Percentiles rank a stretch among this genome's conserved stretches.
phyloP scores from a whole-genome alignment of 2,797 vertebrate genomes.

The Notoglanidium macrostoma region DNA sequence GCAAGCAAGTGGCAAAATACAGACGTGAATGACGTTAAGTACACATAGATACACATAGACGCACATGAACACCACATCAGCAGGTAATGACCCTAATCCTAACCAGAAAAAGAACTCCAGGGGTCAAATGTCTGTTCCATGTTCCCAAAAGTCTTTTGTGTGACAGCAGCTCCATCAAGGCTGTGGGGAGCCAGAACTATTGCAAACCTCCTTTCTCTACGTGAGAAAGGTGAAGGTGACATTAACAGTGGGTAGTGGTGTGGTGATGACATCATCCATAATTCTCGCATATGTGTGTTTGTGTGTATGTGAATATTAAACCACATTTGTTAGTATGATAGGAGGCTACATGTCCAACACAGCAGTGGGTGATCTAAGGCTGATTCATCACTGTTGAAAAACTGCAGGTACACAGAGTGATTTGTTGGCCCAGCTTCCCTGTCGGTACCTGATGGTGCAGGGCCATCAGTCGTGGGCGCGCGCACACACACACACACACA shows the following conservation, averaged over 20 bases:
- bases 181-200: slow-evolving; percentile 13
- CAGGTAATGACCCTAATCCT: slow-evolving; percentile 29
- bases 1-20: slow-evolving; percentile 34
- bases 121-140: not conserved
- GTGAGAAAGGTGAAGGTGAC: slow-evolving; percentile 42
- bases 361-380: slow-evolving; percentile 28
- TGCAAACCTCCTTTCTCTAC: not conserved
- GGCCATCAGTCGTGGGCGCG: slow-evolving; percentile 31
- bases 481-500: slow-evolving; percentile 26
- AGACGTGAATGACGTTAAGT: slow-evolving; percentile 37
- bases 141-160: slow-evolving; percentile 39
- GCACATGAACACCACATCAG: slow-evolving; percentile 15
- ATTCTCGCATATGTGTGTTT: not conserved
- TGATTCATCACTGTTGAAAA: slow-evolving; percentile 42
- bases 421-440: slow-evolving; percentile 45
- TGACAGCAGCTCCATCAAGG: slow-evolving; percentile 33
- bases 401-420: slow-evolving; percentile 47
- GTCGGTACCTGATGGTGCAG: slow-evolving; percentile 37
- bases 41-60: slow-evolving; percentile 3
- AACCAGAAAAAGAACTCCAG: slow-evolving; percentile 32
- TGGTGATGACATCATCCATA: slow-evolving; percentile 27
- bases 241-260: slow-evolving; percentile 17
- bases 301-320: slow-evolving; percentile 14
- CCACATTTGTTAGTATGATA: slow-evolving; percentile 30
- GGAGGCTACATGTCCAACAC: slow-evolving; percentile 18